These are phyloP conservation scores for Lordiphosa clarofinis DNA, from an alignment of 1,140 invertebrate genomes.

Conservation along the genomic window DNA sequence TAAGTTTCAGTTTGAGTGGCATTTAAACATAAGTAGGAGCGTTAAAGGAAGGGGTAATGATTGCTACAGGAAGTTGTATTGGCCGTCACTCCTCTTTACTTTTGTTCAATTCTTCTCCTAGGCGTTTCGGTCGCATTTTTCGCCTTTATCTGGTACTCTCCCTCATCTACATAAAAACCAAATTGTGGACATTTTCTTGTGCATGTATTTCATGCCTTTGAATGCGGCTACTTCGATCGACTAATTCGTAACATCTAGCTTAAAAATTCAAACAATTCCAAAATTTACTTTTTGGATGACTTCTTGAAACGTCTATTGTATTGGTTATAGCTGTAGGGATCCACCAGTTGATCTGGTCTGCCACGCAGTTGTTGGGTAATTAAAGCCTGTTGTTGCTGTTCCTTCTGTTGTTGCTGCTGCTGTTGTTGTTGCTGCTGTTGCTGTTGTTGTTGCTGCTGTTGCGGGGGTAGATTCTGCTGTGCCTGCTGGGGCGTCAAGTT, in stretches of 20 bases:
- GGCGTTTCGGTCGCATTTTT: too few relatives aligned
- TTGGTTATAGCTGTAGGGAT: constrained; percentile 68
- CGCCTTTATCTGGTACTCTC: too few relatives aligned
- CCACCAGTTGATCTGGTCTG: constrained; percentile 67
- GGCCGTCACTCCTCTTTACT: too few relatives aligned
- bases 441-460: constrained; percentile 50
- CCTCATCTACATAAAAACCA: too few relatives aligned
- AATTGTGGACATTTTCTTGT: constrained; percentile 36
- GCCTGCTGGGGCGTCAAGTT: constrained; percentile 33
- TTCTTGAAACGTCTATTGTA: constrained; percentile 76
- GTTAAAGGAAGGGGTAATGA: too few relatives aligned
- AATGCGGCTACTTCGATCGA: constrained; percentile 47
- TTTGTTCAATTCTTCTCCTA: too few relatives aligned
- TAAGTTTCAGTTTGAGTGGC: too few relatives aligned
- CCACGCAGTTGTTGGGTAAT: constrained; percentile 67
- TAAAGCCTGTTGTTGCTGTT: constrained; percentile 64
- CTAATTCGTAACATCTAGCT: constrained; percentile 38
- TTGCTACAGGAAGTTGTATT: too few relatives aligned
- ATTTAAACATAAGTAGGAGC: too few relatives aligned
- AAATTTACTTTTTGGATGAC: constrained; percentile 43
- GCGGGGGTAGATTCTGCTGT: constrained; percentile 60
- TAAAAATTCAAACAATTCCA: neutral
- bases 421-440: constrained; percentile 54
- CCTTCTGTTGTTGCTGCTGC: constrained; percentile 55
- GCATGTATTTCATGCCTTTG: constrained; percentile 78